Base-by-base conservation (phyloP, 2,797 vertebrate species). In the Tenualosa thibaudeaui region DNA sequence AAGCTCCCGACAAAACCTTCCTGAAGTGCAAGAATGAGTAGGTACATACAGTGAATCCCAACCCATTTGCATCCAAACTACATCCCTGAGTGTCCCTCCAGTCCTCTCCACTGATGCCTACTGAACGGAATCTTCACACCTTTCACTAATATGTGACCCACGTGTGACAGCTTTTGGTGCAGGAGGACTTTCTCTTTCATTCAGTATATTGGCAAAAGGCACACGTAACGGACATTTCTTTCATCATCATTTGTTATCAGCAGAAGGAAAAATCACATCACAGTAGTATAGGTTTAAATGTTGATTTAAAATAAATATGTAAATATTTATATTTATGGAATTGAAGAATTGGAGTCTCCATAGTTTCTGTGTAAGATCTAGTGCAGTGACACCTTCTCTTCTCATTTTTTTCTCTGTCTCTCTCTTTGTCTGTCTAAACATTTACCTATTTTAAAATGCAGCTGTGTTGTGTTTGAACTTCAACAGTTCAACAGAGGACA, bases 401-500 rank as follows among this genome's bases (percentile, higher is more conserved):
- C 19, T 43, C 3, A 9, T 43, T 3, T 17, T 5, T 75, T 5
- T 19, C 31, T 19, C 15, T 37, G 26, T 75, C 17, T 78, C 40
- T 78, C 40, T 62, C n/a, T 24, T 43, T 7, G 19, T 49, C 26
- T 15, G 15, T 26, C 81, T 46, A 81, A 83, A 84, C 84, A 90
- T 90, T 89, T 88, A 85, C 88, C 90, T 89, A 90, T 88, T 87
- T 90, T 84, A 86, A 85, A 90, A 89, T 87, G 83, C 85, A 81
- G 86, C 22, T 65, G 58, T 49, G 50, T 12, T 65, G 58, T 49
- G 50, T 12, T 82, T 68, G 81, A 84, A 82, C 89, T 90, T 89
- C 89, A 88, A 90, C 88, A 89, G 89, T 89, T 90, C 82, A 87
- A 89, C 84, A 88, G 86, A 87, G 86, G 90, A 86, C 86, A 86